These are phyloP conservation scores for Chionomys nivalis DNA, from an alignment of 2,113 vertebrate genomes.

Conservation along the genomic window DNA sequence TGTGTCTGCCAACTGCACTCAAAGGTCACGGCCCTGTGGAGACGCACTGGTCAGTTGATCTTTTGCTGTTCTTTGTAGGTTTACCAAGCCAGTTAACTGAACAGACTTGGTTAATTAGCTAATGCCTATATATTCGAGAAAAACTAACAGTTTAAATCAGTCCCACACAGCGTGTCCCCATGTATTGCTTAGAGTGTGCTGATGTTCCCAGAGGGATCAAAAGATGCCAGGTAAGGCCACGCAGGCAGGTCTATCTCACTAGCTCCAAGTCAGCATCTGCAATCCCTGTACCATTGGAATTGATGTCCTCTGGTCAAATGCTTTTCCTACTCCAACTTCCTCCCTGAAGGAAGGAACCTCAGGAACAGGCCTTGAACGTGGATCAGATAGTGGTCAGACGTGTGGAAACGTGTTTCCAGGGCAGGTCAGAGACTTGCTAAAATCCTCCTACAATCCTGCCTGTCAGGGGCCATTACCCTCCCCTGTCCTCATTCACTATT, in stretches of 20 bases:
- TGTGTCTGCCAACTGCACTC: neutral
- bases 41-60: neutral
- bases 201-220: neutral
- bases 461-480: neutral
- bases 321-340: constrained; percentile 29
- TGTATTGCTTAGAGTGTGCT: neutral
- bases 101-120: neutral
- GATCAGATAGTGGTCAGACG: neutral
- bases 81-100: constrained; percentile 16
- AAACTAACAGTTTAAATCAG: constrained; percentile 36
- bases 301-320: neutral
- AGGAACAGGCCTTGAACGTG: neutral
- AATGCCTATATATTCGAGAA: neutral
- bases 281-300: accelerated
- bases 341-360: neutral
- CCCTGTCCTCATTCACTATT: neutral
- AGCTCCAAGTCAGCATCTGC: neutral
- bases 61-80: neutral
- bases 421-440: neutral
- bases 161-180: neutral
- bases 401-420: constrained; percentile 27
- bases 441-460: neutral
- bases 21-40: neutral
- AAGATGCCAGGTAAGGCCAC: neutral
- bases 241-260: neutral